phyloP scores from a whole-genome alignment of 2,113 vertebrate genomes.

The Salminus brasiliensis region DNA sequence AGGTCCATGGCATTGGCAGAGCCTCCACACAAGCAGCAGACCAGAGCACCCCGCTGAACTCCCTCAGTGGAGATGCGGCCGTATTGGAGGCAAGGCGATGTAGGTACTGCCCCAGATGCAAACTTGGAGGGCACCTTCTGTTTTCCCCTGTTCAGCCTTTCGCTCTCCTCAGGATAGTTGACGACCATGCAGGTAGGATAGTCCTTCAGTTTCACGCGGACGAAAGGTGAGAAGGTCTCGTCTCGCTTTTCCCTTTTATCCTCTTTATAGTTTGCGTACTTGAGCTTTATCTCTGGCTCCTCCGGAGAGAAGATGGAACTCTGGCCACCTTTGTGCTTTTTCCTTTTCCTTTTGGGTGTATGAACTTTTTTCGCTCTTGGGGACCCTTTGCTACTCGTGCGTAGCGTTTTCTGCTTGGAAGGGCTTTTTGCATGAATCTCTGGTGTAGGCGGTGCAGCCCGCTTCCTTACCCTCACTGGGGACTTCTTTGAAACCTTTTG shows the following conservation, averaged over 20 bases:
- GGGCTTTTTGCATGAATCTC: constrained; percentile 65
- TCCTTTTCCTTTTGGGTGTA: constrained; percentile 62
- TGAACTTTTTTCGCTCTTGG: constrained; percentile 53
- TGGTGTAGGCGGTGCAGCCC: background rate
- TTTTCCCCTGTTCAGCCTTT: constrained; percentile 61
- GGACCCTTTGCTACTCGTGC: constrained; percentile 36
- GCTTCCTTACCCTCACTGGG: constrained; percentile 16
- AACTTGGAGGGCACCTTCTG: constrained; percentile 49
- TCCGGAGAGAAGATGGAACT: constrained; percentile 70
- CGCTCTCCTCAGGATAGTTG: constrained; percentile 71
- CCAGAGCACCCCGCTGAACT: constrained; percentile 57
- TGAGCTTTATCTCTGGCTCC: constrained; percentile 80
- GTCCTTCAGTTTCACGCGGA: constrained; percentile 61
- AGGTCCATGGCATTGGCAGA: constrained; percentile 78
- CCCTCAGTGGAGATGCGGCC: constrained; percentile 64
- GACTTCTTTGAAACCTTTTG: constrained; percentile 8
- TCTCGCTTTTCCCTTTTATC: constrained; percentile 66
- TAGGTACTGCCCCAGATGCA: constrained; percentile 64
- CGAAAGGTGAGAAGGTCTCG: constrained; percentile 72
- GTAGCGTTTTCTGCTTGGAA: constrained; percentile 48
- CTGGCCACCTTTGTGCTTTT: constrained; percentile 51
- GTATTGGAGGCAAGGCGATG: constrained; percentile 71
- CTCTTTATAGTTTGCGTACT: constrained; percentile 72
- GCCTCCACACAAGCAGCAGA: constrained; percentile 77
- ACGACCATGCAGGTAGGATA: constrained; percentile 67